A percentile compares a stretch with the other conserved stretches of the same genome.
Evolutionary conservation across 2,797 vertebrate genomes (phyloP).

Genomic region (Enteromius afrohamiltoni): DNA sequence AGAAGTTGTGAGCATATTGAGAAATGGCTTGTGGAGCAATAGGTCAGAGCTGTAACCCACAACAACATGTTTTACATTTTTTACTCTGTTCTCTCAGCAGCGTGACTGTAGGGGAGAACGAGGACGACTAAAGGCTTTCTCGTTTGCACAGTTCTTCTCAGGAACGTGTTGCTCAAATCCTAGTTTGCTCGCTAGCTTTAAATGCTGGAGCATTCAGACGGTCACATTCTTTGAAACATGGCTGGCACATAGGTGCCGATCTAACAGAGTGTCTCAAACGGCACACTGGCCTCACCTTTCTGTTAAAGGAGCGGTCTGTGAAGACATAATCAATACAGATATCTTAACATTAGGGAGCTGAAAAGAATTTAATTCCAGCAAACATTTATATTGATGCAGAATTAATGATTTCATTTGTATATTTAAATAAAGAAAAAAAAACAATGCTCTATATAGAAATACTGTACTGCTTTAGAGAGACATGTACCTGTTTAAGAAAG

Average conservation of each 20-base stretch:
- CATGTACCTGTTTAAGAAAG: neutral
- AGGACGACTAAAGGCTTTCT: slow-evolving; percentile 28
- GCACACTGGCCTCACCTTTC: slow-evolving; percentile 26
- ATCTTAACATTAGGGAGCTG: neutral
- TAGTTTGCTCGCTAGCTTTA: slow-evolving; percentile 45
- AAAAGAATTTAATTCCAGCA: neutral
- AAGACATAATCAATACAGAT: neutral
- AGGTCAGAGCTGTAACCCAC: slow-evolving; percentile 40
- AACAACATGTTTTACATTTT: slow-evolving; percentile 39
- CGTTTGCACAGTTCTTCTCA: slow-evolving; percentile 23
- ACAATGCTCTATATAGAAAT: neutral
- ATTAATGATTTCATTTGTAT: neutral
- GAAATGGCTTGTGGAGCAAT: slow-evolving; percentile 20
- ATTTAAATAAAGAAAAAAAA: neutral
- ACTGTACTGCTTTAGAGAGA: neutral
- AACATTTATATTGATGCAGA: neutral
- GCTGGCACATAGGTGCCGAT: slow-evolving; percentile 62
- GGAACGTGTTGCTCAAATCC: neutral
- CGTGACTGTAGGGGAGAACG: neutral
- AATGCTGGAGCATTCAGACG: slow-evolving; percentile 51
- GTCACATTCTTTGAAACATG: slow-evolving; percentile 53
- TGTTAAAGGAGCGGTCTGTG: slow-evolving; percentile 7
- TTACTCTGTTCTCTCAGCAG: slow-evolving; percentile 38
- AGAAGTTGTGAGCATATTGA: neutral
- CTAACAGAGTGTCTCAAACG: slow-evolving; percentile 34